Conservation (phyloP, 2,888 invertebrate genomes). For the Pristionchus japonicus region DNA sequence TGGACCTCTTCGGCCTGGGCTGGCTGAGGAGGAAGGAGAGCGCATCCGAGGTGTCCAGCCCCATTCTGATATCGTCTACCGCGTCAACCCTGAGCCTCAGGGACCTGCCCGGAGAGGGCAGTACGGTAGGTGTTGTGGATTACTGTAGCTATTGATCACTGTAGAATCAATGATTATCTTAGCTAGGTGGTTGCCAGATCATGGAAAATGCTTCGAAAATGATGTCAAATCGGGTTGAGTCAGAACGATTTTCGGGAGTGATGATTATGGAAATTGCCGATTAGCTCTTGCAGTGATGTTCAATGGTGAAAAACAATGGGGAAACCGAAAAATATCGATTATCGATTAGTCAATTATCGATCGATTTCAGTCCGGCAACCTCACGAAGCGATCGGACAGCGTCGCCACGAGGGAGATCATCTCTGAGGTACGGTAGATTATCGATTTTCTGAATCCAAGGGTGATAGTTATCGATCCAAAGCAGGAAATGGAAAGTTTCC, state of each 20-base stretch:
- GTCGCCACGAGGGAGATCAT: conserved; percentile 14
- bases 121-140: background rate
- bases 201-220: background rate
- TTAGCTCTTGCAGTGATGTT: background rate
- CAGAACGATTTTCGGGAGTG: background rate
- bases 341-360: background rate
- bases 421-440: conserved; percentile 29
- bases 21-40: conserved; percentile 8
- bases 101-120: conserved; percentile 31
- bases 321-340: background rate
- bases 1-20: conserved; percentile 44
- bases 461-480: background rate
- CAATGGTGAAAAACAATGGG: background rate
- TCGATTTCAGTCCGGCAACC: conserved; percentile 12
- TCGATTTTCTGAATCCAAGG: too few relatives aligned
- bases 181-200: background rate
- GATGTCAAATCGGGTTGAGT: background rate
- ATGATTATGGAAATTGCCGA: background rate
- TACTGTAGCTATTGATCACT: background rate
- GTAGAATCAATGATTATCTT: background rate
- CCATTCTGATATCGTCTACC: conserved; percentile 61
- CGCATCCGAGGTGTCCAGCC: conserved; percentile 52
- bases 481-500: background rate
- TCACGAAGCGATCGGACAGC: conserved; percentile 30
- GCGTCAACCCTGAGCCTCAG: conserved; percentile 12